Evolutionary conservation across 2,888 invertebrate genomes (phyloP).

Genomic region (Bhutanitis thaidina): DNA sequence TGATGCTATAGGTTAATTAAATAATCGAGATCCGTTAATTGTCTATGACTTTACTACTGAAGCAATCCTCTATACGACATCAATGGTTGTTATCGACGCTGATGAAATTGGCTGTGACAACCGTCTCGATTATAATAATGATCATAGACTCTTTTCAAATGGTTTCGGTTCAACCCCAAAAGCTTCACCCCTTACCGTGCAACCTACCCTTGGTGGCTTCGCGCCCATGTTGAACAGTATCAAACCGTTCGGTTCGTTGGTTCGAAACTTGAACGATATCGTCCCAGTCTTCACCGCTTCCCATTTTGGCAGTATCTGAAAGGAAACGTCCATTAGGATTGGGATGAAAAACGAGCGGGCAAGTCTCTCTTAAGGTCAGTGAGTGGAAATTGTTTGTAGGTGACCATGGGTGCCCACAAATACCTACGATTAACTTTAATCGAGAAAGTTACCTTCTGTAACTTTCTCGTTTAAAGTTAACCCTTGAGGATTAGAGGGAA

Average conservation of each 20-base stretch:
- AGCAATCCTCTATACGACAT: conserved; percentile 22
- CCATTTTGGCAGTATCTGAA: conserved; percentile 93
- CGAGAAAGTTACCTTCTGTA: too few species aligned
- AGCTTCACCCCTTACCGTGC: conserved; percentile 81
- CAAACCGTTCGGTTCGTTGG: conserved; percentile 96
- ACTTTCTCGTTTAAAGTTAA: too few species aligned
- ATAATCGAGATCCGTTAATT: conserved; percentile 21
- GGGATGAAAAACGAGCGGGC: too few species aligned
- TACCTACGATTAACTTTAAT: too few species aligned
- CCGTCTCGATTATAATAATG: conserved; percentile 27
- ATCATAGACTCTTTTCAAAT: conserved; percentile 40
- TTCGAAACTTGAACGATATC: conserved; percentile 96
- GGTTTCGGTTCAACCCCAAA: conserved; percentile 65
- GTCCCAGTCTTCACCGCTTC: conserved; percentile 93
- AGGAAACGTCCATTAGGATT: too few species aligned
- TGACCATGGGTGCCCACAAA: too few species aligned
- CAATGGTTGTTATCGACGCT: conserved; percentile 9
- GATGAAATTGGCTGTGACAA: conserved; percentile 1
- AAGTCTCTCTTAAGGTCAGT: too few species aligned
- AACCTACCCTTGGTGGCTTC: conserved; percentile 86
- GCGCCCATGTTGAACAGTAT: conserved; percentile 94
- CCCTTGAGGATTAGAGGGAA: too few species aligned
- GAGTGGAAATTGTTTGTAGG: too few species aligned
- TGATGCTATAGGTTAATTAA: too few species aligned
- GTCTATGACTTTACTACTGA: not conserved